phyloP scores from a whole-genome alignment of 2,888 invertebrate genomes.

The Mechanitis messenoides region DNA sequence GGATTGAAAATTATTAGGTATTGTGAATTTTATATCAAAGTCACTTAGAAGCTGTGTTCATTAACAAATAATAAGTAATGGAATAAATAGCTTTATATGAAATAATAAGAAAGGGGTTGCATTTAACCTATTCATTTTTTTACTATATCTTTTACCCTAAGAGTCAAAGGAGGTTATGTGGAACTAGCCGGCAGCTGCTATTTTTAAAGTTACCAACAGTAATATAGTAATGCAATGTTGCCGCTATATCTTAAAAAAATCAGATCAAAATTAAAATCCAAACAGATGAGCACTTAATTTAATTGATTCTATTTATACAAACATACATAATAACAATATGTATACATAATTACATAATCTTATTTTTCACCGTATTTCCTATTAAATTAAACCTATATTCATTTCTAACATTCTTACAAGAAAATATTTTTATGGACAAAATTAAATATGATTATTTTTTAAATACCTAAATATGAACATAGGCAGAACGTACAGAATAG shows the following conservation, averaged over 20 bases:
- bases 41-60: too few species aligned
- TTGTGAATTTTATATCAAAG: too few species aligned
- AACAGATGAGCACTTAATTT: slow-evolving; percentile 60
- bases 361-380: slow-evolving; percentile 48
- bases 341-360: slow-evolving; percentile 34
- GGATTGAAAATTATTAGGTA: too few species aligned
- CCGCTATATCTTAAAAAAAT: background rate
- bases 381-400: slow-evolving; percentile 41
- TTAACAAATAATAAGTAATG: too few species aligned
- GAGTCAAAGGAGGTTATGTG: too few species aligned
- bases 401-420: slow-evolving; percentile 48
- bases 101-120: too few species aligned
- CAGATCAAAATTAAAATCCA: slow-evolving; percentile 26
- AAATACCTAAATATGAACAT: slow-evolving; percentile 90
- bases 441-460: slow-evolving; percentile 35
- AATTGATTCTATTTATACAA: slow-evolving; percentile 67
- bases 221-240: too few species aligned
- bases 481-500: slow-evolving; percentile 87
- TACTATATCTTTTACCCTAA: too few species aligned
- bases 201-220: too few species aligned
- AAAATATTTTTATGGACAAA: slow-evolving; percentile 31
- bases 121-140: too few species aligned
- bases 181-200: too few species aligned
- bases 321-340: slow-evolving; percentile 45
- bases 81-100: too few species aligned